Evolutionary conservation across 2,888 invertebrate species (phyloP).

Genomic region (Tholera decimalis): DNA sequence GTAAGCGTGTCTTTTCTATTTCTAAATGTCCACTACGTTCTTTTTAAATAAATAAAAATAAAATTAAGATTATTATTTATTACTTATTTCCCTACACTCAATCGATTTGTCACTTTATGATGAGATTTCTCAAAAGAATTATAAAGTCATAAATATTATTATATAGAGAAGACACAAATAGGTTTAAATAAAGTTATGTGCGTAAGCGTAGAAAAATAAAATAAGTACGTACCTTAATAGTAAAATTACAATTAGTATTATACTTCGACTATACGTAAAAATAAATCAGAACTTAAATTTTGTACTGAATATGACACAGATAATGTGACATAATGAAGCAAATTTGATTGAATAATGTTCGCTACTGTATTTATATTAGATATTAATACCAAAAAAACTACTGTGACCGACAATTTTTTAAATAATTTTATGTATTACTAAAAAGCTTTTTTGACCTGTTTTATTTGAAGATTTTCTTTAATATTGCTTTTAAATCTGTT

Average conservation of each 20-base stretch:
- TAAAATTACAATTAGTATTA: no score
- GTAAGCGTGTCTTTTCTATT: conserved; percentile 15
- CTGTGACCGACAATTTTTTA: conserved; percentile 36
- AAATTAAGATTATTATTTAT: no score
- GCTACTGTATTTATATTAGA: conserved; percentile 1
- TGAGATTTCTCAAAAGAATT: no score
- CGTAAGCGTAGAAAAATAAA: no score
- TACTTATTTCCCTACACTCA: conserved; percentile 17
- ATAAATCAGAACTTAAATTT: no score
- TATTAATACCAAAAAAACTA: conserved; percentile 15
- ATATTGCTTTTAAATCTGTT: not conserved
- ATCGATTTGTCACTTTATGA: conserved; percentile 34
- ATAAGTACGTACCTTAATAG: no score
- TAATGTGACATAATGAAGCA: conserved; percentile 33
- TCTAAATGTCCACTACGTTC: conserved; percentile 9
- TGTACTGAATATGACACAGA: conserved; percentile 1
- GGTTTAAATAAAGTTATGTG: no score
- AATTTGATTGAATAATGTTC: conserved; percentile 16
- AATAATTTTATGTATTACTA: not conserved
- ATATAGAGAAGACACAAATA: no score
- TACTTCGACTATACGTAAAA: no score
- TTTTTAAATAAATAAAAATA: conserved; percentile 18
- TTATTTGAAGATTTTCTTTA: conserved; percentile 1
- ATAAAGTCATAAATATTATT: no score
- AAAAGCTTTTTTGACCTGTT: conserved; percentile 21